These are phyloP conservation scores for Dicycla oo DNA, from an alignment of 2,888 invertebrate species.

Conservation along the genomic window DNA sequence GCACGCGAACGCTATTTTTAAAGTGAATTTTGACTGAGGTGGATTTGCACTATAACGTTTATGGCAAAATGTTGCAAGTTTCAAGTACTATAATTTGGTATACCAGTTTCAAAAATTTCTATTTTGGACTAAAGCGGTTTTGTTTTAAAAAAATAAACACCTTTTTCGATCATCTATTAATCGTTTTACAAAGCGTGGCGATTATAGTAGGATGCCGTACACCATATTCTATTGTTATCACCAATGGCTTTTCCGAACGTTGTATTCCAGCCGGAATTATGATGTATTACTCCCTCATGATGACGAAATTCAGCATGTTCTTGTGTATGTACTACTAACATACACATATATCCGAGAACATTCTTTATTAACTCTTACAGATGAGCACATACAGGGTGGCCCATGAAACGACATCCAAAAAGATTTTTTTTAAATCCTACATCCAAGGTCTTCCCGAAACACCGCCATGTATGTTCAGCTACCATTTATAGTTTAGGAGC, in stretches of 20 bases:
- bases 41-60: too few species aligned
- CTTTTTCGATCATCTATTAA: too few species aligned
- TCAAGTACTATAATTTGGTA: too few species aligned
- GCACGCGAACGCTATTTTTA: too few species aligned
- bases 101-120: too few species aligned
- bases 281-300: neutral
- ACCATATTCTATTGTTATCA: too few species aligned
- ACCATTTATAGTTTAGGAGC: neutral
- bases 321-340: too few species aligned
- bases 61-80: too few species aligned
- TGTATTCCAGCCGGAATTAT: neutral
- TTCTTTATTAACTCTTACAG: neutral
- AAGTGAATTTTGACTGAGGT: too few species aligned
- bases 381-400: neutral
- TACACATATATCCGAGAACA: neutral
- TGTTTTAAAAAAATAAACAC: too few species aligned
- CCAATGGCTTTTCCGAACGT: neutral
- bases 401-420: neutral
- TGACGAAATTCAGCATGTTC: neutral
- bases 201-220: neutral
- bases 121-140: too few species aligned
- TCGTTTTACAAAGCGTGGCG: neutral
- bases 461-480: neutral
- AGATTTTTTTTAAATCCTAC: neutral
- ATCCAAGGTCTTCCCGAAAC: neutral